These are phyloP conservation scores for Drosophila mercatorum DNA, from an alignment of 2,888 invertebrate species.

Conservation along the genomic window DNA sequence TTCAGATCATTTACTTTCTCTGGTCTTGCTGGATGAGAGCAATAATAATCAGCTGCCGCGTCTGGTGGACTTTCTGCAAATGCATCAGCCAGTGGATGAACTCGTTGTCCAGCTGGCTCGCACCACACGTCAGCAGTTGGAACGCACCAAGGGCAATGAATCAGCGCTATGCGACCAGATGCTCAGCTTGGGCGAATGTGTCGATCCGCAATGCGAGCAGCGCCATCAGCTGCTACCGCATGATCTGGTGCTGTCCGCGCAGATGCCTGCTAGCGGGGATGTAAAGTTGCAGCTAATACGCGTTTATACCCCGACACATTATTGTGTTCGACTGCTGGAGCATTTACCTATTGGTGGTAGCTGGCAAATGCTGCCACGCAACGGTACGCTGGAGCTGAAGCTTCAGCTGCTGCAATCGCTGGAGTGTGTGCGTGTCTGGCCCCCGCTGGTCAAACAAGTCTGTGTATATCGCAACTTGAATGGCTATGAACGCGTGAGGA, in stretches of 20 bases:
- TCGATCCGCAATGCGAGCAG: conserved; percentile 28
- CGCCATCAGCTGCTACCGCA: conserved; percentile 43
- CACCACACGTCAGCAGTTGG: conserved; percentile 39
- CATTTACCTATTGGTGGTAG: conserved; percentile 32
- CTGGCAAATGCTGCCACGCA: conserved; percentile 19
- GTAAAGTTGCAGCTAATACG: conserved; percentile 45
- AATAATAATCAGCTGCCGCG: conserved; percentile 60
- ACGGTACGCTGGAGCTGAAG: conserved; percentile 18
- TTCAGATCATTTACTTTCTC: conserved; percentile 33
- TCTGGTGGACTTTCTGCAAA: conserved; percentile 54
- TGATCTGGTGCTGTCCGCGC: conserved; percentile 19
- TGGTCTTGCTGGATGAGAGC: conserved; percentile 53
- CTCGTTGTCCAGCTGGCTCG: conserved; percentile 34
- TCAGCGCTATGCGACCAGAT: conserved; percentile 41
- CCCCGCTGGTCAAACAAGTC: conserved; percentile 38
- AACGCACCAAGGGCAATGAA: conserved; percentile 7
- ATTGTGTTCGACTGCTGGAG: conserved; percentile 58
- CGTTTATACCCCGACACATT: conserved; percentile 54
- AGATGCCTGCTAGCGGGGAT: conserved; percentile 43
- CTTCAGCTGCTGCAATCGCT: conserved; percentile 19
- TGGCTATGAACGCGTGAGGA: conserved; percentile 53
- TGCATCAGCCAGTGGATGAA: conserved; percentile 50
- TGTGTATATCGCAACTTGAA: conserved; percentile 33
- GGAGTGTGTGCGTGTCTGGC: conserved; percentile 51
- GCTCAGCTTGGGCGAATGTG: conserved; percentile 48